Evolutionary conservation across 2,113 vertebrate genomes (phyloP).

Genomic region (Halichoeres trimaculatus): DNA sequence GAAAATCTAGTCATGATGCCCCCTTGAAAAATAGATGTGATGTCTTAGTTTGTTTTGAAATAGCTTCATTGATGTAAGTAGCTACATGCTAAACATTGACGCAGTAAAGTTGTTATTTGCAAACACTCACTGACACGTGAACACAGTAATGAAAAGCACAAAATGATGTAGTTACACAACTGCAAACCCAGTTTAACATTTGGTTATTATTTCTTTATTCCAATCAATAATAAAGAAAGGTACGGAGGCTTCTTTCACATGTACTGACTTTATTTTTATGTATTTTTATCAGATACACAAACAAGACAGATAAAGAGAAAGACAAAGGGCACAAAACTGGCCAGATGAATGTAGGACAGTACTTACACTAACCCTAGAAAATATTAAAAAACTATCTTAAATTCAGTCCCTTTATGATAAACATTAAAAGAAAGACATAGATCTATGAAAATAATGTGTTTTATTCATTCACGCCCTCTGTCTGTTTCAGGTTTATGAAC

Average conservation of each 20-base stretch:
- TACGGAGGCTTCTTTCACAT: background rate
- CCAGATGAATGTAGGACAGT: background rate
- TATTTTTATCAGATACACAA: too few species aligned
- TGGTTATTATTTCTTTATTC: background rate
- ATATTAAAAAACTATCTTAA: too few species aligned
- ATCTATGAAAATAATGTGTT: background rate
- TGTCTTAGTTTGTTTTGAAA: too few species aligned
- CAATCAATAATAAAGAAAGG: background rate
- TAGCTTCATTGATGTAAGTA: too few species aligned
- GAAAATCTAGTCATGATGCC: too few species aligned
- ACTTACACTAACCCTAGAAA: too few species aligned
- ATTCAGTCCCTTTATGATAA: too few species aligned
- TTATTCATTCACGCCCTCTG: background rate
- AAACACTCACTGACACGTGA: background rate
- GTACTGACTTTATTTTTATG: background rate
- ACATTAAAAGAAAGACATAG: too few species aligned
- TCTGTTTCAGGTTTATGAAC: conserved; percentile 36
- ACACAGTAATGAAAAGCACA: background rate
- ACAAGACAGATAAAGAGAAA: background rate
- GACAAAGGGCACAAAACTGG: background rate
- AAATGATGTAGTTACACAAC: too few species aligned
- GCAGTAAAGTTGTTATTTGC: too few species aligned
- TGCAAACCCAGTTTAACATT: background rate
- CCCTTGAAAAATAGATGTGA: too few species aligned
- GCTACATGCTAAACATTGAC: background rate